Evolutionary conservation across 2,797 vertebrate species (phyloP).

Genomic region (Monodelphis domestica): DNA sequence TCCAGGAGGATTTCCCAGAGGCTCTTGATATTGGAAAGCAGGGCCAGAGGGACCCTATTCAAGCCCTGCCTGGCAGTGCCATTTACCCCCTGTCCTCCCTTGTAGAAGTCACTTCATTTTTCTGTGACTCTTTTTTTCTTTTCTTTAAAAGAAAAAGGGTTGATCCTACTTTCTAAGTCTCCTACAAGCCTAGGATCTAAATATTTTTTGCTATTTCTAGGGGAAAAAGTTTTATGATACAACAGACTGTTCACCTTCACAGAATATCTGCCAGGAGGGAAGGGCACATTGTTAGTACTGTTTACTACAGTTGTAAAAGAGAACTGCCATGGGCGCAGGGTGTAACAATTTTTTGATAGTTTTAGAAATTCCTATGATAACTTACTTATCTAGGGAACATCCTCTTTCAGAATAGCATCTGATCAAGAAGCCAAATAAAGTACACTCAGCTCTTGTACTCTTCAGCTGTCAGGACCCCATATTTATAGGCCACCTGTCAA

Average conservation of each 20-base stretch:
- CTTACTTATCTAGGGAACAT: not conserved
- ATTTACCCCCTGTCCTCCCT: not conserved
- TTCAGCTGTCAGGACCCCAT: not conserved
- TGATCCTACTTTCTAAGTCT: not conserved
- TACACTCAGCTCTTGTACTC: not conserved
- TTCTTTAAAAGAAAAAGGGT: not conserved
- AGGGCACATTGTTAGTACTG: not conserved
- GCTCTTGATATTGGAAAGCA: not conserved
- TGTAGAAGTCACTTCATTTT: not conserved
- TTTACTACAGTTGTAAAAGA: not conserved
- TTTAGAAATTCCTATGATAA: not conserved
- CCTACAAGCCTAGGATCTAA: not conserved
- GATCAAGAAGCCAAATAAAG: not conserved
- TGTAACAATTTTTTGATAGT: not conserved
- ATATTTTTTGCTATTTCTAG: not conserved
- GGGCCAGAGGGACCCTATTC: not conserved
- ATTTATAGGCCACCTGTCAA: constrained; percentile 5
- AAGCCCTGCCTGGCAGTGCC: not conserved
- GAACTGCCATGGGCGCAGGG: not conserved
- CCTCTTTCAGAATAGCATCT: not conserved
- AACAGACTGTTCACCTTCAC: not conserved
- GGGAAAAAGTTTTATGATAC: not conserved
- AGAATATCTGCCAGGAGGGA: not conserved
- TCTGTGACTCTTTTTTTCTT: not conserved
- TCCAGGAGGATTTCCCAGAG: not conserved